Evolutionary conservation across 2,888 invertebrate genomes (phyloP).

Genomic region (Nomada fucata): DNA sequence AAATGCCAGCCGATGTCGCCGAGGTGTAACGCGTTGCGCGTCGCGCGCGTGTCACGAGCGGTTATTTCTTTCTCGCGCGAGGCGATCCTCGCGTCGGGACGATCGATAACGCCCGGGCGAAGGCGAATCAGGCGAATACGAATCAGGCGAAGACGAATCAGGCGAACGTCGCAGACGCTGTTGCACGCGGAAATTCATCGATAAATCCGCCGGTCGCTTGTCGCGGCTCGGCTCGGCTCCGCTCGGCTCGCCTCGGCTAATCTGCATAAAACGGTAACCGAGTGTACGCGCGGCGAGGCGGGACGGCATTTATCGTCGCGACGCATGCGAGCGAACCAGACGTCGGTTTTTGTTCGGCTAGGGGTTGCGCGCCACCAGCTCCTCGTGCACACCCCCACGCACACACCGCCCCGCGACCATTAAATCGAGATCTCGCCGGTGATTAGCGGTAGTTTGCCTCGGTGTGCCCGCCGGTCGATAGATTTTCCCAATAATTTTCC

Average conservation of each 20-base stretch:
- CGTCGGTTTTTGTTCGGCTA: slow-evolving; percentile 63
- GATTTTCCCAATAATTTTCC: slow-evolving; percentile 63
- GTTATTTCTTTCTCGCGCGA: background rate
- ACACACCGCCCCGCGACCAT: slow-evolving; percentile 59
- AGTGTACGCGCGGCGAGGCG: slow-evolving; percentile 56
- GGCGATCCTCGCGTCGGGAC: background rate
- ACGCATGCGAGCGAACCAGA: slow-evolving; percentile 55
- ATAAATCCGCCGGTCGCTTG: slow-evolving; percentile 53
- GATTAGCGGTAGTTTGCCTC: slow-evolving; percentile 60
- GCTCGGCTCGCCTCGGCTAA: slow-evolving; percentile 44
- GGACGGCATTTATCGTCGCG: slow-evolving; percentile 70
- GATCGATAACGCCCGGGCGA: no score
- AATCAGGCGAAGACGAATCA: background rate
- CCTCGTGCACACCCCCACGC: slow-evolving; percentile 37
- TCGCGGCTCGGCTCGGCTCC: background rate
- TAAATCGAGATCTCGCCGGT: slow-evolving; percentile 68
- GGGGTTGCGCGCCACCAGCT: slow-evolving; percentile 58
- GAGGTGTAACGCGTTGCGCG: no score
- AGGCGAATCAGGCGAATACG: slow-evolving; percentile 8
- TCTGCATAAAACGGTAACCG: slow-evolving; percentile 72
- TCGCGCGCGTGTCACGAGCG: background rate
- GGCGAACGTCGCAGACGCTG: slow-evolving; percentile 7
- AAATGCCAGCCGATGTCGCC: no score
- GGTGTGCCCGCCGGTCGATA: slow-evolving; percentile 44
- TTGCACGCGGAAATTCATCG: slow-evolving; percentile 57